phyloP scores from a whole-genome alignment of 1,140 invertebrate genomes.

The Bombus fervidus region DNA sequence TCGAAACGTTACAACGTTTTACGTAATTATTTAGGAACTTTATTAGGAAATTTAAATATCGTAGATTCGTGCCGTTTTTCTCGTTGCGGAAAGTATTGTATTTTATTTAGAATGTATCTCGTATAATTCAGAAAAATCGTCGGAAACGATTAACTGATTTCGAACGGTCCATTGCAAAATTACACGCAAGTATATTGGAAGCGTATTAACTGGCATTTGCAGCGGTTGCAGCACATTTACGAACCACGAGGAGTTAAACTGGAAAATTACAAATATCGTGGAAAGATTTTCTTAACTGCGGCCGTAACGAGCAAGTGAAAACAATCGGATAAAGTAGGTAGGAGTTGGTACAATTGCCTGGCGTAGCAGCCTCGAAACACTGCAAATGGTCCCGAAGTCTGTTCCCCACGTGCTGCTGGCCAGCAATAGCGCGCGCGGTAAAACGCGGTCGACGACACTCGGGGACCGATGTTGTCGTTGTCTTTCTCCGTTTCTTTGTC shows the following conservation, averaged over 20 bases:
- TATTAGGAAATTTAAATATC: too few relatives aligned
- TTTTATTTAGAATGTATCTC: background rate
- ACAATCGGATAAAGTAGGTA: conserved; percentile 8
- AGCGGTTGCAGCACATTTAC: background rate
- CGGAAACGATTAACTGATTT: background rate
- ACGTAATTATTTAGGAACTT: background rate
- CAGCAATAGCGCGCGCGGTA: background rate
- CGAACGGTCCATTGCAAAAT: background rate
- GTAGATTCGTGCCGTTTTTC: background rate
- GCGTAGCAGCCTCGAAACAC: background rate
- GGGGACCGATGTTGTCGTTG: conserved; percentile 19
- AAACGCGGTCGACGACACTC: conserved; percentile 20
- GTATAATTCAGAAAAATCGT: background rate
- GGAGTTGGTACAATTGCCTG: background rate
- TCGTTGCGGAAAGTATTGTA: background rate
- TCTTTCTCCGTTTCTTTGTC: background rate
- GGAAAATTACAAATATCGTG: conserved; percentile 9
- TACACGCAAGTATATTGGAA: background rate
- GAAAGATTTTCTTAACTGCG: conserved; percentile 9
- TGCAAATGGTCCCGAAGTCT: background rate
- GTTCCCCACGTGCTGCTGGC: conserved; percentile 18
- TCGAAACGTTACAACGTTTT: background rate
- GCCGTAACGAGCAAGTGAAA: conserved; percentile 15
- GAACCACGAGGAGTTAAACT: background rate
- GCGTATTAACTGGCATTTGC: background rate